Conservation (phyloP, 1,140 invertebrate species). For the Drosophila arawakana region DNA sequence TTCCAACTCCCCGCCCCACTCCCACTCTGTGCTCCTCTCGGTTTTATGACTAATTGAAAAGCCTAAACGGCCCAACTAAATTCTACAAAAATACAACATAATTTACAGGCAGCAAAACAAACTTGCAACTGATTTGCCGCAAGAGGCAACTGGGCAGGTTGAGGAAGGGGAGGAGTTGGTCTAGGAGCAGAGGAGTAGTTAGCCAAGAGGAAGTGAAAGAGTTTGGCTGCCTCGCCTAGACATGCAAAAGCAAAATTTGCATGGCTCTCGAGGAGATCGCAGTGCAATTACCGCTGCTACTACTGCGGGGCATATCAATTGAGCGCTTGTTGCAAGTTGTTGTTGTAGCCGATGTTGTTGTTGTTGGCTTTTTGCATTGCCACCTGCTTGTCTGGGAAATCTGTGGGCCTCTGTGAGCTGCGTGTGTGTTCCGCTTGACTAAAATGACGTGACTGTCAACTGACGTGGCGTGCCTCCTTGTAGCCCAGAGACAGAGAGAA, state of each 20-base stretch:
- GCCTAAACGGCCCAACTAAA: constrained; percentile 33
- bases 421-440: constrained; percentile 77
- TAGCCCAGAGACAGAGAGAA: background rate
- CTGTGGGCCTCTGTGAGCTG: constrained; percentile 48
- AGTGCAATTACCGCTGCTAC: constrained; percentile 72
- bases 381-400: constrained; percentile 79
- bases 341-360: background rate
- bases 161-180: no score
- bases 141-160: background rate
- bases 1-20: background rate
- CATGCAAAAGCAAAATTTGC: constrained; percentile 69
- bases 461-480: constrained; percentile 21
- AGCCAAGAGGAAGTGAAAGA: no score
- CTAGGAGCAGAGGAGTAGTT: no score
- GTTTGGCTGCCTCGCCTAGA: constrained; percentile 20
- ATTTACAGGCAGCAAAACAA: constrained; percentile 48
- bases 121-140: background rate
- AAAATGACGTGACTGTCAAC: constrained; percentile 79
- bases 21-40: background rate
- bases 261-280: constrained; percentile 30
- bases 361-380: constrained; percentile 62
- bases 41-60: constrained; percentile 74
- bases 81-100: constrained; percentile 69
- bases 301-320: constrained; percentile 69
- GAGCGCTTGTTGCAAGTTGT: constrained; percentile 16